Conservation (phyloP, 2,113 vertebrate species). For the Acanthisitta chloris region DNA sequence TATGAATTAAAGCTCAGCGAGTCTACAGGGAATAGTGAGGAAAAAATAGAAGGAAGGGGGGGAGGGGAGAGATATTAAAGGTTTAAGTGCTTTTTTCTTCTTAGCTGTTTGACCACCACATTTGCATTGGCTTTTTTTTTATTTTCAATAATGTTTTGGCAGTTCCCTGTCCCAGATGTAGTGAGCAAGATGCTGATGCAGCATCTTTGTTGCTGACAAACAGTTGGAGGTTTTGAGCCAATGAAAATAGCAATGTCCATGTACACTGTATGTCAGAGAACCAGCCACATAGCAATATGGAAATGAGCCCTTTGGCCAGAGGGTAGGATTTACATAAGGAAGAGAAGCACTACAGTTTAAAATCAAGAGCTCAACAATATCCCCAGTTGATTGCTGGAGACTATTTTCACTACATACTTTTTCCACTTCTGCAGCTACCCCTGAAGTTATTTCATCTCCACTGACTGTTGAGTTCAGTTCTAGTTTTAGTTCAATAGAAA, state of each 20-base stretch:
- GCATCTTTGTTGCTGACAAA: neutral
- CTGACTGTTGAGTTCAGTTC: neutral
- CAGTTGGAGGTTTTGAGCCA: neutral
- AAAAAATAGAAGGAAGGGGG: neutral
- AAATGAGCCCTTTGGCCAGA: neutral
- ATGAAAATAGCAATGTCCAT: neutral
- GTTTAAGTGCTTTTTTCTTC: neutral
- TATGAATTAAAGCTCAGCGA: neutral
- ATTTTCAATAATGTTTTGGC: neutral
- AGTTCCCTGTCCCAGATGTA: neutral
- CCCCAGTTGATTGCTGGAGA: neutral
- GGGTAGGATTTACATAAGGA: neutral
- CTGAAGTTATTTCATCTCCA: neutral
- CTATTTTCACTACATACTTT: neutral
- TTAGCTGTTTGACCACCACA: neutral
- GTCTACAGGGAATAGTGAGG: neutral
- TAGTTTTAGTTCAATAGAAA: neutral
- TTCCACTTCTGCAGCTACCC: neutral
- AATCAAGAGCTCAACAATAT: neutral
- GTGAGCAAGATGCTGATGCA: neutral
- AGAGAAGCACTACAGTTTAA: neutral
- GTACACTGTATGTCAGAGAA: neutral
- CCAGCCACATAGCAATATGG: fast-evolving
- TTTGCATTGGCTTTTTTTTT: neutral
- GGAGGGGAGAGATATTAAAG: neutral